A percentile compares a stretch with the other conserved stretches of the same genome.
phyloP scores from a whole-genome alignment of 2,797 vertebrate genomes.

The Rhynchonycteris naso region DNA sequence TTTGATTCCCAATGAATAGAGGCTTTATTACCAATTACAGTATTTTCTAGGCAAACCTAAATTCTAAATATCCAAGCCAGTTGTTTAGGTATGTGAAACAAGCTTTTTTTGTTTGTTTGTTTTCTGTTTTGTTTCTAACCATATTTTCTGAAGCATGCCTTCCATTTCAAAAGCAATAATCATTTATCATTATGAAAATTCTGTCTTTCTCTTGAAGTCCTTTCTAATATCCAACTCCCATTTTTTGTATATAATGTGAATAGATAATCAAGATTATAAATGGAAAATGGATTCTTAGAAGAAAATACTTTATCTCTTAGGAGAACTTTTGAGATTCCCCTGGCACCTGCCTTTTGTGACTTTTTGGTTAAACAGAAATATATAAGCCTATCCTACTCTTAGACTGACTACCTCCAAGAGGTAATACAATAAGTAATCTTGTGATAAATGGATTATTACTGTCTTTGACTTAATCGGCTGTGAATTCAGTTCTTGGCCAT shows the following conservation, averaged over 20 bases:
- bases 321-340: neutral
- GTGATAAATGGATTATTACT: neutral
- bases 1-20: neutral
- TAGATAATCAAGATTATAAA: neutral
- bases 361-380: neutral
- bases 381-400: neutral
- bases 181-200: neutral
- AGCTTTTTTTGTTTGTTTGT: neutral
- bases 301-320: neutral
- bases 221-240: neutral
- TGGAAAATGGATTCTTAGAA: neutral
- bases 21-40: neutral
- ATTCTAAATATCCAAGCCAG: neutral
- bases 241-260: neutral
- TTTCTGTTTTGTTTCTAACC: neutral
- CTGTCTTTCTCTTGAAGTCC: neutral
- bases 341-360: neutral
- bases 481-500: conserved; percentile 37
- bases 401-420: neutral
- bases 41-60: neutral
- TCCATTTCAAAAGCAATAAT: neutral
- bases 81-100: neutral
- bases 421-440: neutral
- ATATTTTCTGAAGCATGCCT: neutral
- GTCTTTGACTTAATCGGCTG: neutral